A percentile compares a stretch with the other conserved stretches of the same genome.
phyloP scores from a whole-genome alignment of 2,113 vertebrate species.

The Varanus salvator region DNA sequence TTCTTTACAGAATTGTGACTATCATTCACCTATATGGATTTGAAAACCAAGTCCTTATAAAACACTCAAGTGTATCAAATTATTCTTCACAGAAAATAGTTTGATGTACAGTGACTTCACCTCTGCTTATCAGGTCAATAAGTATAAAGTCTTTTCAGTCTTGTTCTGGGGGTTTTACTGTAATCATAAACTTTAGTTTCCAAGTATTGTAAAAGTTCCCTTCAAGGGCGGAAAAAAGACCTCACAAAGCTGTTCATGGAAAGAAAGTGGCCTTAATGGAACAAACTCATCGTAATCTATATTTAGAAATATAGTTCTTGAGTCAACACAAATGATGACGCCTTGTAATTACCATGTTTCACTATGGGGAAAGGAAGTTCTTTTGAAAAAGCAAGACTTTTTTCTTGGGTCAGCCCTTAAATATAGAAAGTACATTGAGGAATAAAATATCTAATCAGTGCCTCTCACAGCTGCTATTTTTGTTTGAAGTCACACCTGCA shows the following conservation, averaged over 20 bases:
- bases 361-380: accelerated
- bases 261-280: constrained; percentile 18
- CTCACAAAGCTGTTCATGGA: constrained; percentile 5
- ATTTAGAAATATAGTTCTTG: constrained; percentile 50
- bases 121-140: background rate
- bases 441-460: constrained; percentile 58
- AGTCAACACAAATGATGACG: constrained; percentile 27
- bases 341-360: constrained; percentile 30
- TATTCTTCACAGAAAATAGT: background rate
- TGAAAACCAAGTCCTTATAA: background rate
- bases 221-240: background rate
- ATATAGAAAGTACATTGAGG: constrained; percentile 33
- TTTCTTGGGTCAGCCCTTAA: constrained; percentile 57
- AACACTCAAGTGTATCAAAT: background rate
- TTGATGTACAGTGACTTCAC: background rate
- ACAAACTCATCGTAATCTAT: constrained; percentile 29
- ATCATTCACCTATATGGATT: background rate
- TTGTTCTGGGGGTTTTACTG: background rate
- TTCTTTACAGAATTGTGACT: background rate
- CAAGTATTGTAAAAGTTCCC: background rate
- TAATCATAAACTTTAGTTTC: background rate
- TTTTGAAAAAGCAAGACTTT: constrained; percentile 60
- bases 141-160: background rate
- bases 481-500: constrained; percentile 9
- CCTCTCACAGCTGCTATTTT: background rate